phyloP scores from a whole-genome alignment of 2,888 invertebrate genomes.

The Phytoseiulus persimilis region DNA sequence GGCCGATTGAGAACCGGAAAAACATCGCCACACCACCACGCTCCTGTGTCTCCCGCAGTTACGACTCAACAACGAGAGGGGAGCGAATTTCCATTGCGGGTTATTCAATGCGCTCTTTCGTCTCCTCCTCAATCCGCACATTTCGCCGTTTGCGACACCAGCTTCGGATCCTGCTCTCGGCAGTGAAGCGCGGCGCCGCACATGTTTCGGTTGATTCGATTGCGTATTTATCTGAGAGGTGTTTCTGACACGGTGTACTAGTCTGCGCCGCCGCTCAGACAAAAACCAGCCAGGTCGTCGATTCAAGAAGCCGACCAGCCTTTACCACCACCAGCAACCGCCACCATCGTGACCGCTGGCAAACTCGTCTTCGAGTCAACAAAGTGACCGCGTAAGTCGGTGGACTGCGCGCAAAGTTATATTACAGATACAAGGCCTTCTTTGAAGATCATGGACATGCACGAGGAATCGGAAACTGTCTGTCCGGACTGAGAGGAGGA shows the following conservation, averaged over 20 bases:
- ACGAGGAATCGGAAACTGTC: background rate
- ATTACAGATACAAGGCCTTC: background rate
- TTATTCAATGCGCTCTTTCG: no score
- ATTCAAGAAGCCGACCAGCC: background rate
- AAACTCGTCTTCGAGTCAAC: background rate
- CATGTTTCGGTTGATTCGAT: no score
- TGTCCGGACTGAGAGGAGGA: no score
- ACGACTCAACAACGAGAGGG: no score
- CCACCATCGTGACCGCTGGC: background rate
- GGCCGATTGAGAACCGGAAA: no score
- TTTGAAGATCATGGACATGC: background rate
- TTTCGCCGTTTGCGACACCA: no score
- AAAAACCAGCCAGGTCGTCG: background rate
- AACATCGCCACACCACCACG: no score
- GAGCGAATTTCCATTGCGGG: no score
- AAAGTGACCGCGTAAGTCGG: background rate
- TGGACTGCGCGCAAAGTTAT: background rate
- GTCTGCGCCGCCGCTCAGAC: background rate
- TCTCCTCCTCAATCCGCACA: no score
- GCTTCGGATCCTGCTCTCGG: no score
- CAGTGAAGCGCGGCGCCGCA: no score
- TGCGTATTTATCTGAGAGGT: background rate
- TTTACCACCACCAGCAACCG: background rate
- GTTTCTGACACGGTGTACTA: background rate
- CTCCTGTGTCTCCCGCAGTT: no score